A percentile compares a stretch with the other conserved stretches of the same genome.
Evolutionary conservation across 2,113 vertebrate species (phyloP).

Genomic region (Pelecanus crispus): DNA sequence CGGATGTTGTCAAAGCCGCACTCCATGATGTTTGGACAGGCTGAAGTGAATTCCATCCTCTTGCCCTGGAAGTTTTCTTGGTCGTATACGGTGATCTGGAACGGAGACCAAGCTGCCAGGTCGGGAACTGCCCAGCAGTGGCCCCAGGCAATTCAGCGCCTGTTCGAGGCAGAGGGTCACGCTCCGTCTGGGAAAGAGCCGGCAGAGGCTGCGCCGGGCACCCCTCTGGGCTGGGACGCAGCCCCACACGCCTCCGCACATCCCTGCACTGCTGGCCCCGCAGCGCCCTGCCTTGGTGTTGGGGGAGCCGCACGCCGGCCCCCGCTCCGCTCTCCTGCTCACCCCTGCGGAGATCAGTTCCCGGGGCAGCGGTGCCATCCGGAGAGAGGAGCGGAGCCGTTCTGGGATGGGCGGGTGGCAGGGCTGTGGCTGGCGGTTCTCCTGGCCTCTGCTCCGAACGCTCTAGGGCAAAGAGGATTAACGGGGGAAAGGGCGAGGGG

Average conservation of each 20-base stretch:
- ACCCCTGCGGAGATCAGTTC: slow-evolving; percentile 38
- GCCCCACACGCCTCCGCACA: background rate
- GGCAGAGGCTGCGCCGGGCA: background rate
- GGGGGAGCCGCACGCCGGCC: background rate
- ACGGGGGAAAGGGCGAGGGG: slow-evolving; percentile 9
- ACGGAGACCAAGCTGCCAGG: background rate
- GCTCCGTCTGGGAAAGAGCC: background rate
- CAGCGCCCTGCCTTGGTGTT: background rate
- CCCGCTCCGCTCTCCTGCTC: slow-evolving; percentile 50
- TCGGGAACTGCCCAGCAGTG: background rate
- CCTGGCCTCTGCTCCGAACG: slow-evolving; percentile 48
- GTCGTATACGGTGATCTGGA: slow-evolving; percentile 91
- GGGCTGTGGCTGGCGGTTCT: slow-evolving; percentile 44
- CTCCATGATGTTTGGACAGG: slow-evolving; percentile 90
- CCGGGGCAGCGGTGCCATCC: slow-evolving; percentile 7
- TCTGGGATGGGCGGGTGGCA: slow-evolving; percentile 31
- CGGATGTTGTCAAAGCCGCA: slow-evolving; percentile 86
- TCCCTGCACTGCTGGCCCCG: slow-evolving; percentile 34
- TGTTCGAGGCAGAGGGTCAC: background rate
- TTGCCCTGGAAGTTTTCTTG: slow-evolving; percentile 97
- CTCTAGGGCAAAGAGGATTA: slow-evolving; percentile 61
- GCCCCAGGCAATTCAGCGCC: background rate
- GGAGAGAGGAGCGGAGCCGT: slow-evolving; percentile 43
- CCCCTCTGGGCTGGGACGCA: background rate
- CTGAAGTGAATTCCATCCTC: slow-evolving; percentile 87